A percentile compares a stretch with the other conserved stretches of the same genome.
Conservation (phyloP, 2,797 vertebrate species). For the Periparus ater region DNA sequence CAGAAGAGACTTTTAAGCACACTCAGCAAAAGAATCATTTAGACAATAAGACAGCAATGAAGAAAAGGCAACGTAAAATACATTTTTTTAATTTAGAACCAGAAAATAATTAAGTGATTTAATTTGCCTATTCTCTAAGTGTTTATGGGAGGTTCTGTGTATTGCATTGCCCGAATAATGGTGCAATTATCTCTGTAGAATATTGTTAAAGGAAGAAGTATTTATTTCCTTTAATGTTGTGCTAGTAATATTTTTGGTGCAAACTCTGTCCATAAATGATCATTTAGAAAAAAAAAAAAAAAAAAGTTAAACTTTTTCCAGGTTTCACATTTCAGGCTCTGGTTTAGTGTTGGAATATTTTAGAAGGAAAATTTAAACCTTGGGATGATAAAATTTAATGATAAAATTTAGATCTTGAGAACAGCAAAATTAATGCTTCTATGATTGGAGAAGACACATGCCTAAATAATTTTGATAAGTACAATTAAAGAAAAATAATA, state of each 20-base stretch:
- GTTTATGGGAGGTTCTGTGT: neutral
- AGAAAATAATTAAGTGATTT: neutral
- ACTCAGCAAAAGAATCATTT: neutral
- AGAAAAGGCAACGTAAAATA: neutral
- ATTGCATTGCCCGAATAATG: neutral
- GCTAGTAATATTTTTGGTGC: neutral
- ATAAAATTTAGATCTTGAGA: neutral
- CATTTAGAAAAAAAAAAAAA: neutral
- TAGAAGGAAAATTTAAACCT: neutral
- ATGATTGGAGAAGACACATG: neutral
- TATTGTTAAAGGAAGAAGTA: neutral
- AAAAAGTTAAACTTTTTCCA: neutral
- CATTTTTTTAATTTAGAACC: neutral
- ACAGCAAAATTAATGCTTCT: neutral
- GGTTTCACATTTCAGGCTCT: neutral
- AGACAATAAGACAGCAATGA: neutral
- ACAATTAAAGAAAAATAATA: neutral
- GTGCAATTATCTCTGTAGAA: neutral
- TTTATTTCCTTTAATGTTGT: neutral
- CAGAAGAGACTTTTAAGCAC: neutral
- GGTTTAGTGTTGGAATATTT: neutral
- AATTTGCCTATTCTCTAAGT: neutral
- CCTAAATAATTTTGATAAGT: neutral
- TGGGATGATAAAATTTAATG: too few species aligned
- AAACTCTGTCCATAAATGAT: neutral